A percentile compares a stretch with the other conserved stretches of the same genome.
Evolutionary conservation across 2,113 vertebrate species (phyloP).

Genomic region (Columbina picui): DNA sequence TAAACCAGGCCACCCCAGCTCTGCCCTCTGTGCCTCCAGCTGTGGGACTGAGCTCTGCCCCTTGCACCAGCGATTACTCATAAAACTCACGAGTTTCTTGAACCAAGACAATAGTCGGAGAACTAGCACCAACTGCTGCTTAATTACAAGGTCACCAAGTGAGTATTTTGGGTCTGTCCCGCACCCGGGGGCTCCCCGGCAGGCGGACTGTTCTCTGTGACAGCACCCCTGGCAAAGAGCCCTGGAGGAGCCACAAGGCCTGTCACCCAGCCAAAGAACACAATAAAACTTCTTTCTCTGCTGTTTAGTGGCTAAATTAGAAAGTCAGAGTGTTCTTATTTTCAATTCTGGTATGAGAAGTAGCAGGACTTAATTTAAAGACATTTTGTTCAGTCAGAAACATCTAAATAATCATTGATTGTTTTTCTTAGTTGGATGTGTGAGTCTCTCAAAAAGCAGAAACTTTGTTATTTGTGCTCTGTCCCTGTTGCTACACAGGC

Average conservation of each 20-base stretch:
- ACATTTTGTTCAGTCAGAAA: slow-evolving; percentile 58
- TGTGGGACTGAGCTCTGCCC: not conserved
- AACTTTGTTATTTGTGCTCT: slow-evolving; percentile 3
- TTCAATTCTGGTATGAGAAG: not conserved
- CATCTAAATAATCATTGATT: slow-evolving; percentile 54
- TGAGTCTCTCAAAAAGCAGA: not conserved
- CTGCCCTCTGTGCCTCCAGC: not conserved
- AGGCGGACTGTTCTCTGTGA: not conserved
- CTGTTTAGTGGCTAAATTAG: slow-evolving; percentile 20
- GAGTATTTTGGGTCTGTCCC: not conserved
- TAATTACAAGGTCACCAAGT: not conserved
- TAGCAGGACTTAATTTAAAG: slow-evolving; percentile 54
- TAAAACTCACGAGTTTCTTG: not conserved
- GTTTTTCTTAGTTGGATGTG: not conserved
- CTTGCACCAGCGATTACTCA: not conserved
- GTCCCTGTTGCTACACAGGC: not conserved
- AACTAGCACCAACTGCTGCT: not conserved
- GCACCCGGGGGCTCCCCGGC: not conserved
- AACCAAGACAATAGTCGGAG: not conserved
- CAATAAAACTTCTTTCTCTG: not conserved
- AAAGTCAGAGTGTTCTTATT: slow-evolving; percentile 12
- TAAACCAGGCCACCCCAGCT: not conserved
- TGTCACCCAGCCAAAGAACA: not conserved
- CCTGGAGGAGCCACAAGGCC: not conserved
- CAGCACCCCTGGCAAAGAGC: not conserved